Evolutionary conservation across 1,140 invertebrate species (phyloP).

Genomic region (Lasaia peninsularis): DNA sequence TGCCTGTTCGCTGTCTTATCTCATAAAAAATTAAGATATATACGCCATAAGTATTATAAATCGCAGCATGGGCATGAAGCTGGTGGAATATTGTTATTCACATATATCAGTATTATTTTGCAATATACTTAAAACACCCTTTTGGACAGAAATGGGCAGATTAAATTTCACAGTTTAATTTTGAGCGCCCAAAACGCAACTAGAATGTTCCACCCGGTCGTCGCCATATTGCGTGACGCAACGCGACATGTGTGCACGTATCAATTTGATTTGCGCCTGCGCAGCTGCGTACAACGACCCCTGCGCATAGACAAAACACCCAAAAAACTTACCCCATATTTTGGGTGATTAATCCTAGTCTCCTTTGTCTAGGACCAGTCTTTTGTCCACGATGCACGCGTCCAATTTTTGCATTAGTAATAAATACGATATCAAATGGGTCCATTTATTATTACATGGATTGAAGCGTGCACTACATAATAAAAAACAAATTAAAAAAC

Average conservation of each 20-base stretch:
- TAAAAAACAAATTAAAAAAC: neutral
- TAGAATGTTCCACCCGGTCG: conserved; percentile 17
- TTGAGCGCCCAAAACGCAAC: neutral
- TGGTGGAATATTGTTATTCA: too few species aligned
- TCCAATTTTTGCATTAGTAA: conserved; percentile 48
- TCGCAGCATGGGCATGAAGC: too few species aligned
- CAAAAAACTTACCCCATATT: conserved; percentile 60
- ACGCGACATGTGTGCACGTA: conserved; percentile 56
- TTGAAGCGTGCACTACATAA: neutral
- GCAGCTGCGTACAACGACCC: conserved; percentile 64
- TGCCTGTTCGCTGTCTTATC: too few species aligned
- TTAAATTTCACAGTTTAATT: conserved; percentile 9
- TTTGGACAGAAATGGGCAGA: conserved; percentile 2
- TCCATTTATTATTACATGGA: conserved; percentile 4
- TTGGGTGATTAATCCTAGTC: conserved; percentile 59
- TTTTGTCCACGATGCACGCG: conserved; percentile 38
- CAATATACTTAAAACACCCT: neutral
- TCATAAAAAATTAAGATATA: too few species aligned
- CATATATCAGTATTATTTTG: too few species aligned
- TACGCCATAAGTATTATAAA: too few species aligned
- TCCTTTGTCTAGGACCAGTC: conserved; percentile 57
- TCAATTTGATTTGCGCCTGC: conserved; percentile 64
- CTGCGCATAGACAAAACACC: conserved; percentile 33
- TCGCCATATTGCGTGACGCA: conserved; percentile 41
- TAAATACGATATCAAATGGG: conserved; percentile 13